Conservation (phyloP, 2,888 invertebrate species). For the Mythimna loreyi region DNA sequence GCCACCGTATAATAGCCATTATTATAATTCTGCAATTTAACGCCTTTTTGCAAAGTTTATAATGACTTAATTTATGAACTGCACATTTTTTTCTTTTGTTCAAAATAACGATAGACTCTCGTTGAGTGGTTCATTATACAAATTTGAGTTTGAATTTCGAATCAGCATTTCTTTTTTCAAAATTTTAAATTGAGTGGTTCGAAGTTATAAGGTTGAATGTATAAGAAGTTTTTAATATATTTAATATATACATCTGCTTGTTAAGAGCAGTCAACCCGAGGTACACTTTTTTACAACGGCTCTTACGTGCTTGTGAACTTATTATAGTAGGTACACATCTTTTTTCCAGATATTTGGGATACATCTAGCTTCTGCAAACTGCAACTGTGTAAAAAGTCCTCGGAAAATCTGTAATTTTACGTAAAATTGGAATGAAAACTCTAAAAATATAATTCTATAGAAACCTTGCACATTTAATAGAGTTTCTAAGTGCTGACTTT, state of each 20-base stretch:
- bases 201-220: constrained; percentile 34
- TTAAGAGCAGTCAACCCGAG: too few species aligned
- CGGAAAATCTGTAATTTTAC: too few species aligned
- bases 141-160: constrained; percentile 72
- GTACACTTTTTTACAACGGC: too few species aligned
- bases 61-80: constrained; percentile 85
- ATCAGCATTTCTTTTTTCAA: constrained; percentile 49
- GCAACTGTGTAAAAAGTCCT: too few species aligned
- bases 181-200: constrained; percentile 31
- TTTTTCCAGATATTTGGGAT: too few species aligned
- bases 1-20: constrained; percentile 80
- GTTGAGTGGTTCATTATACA: constrained; percentile 77
- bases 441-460: too few species aligned
- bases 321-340: too few species aligned
- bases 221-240: constrained; percentile 36
- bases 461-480: too few species aligned
- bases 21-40: constrained; percentile 84
- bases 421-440: too few species aligned
- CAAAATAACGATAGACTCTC: constrained; percentile 72
- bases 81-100: constrained; percentile 69
- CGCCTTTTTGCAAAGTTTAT: constrained; percentile 84
- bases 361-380: too few species aligned
- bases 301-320: too few species aligned
- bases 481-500: too few species aligned
- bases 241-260: constrained; percentile 32